These are phyloP conservation scores for Steinernema carpocapsae DNA, from an alignment of 2,888 invertebrate genomes.

Conservation along the genomic window DNA sequence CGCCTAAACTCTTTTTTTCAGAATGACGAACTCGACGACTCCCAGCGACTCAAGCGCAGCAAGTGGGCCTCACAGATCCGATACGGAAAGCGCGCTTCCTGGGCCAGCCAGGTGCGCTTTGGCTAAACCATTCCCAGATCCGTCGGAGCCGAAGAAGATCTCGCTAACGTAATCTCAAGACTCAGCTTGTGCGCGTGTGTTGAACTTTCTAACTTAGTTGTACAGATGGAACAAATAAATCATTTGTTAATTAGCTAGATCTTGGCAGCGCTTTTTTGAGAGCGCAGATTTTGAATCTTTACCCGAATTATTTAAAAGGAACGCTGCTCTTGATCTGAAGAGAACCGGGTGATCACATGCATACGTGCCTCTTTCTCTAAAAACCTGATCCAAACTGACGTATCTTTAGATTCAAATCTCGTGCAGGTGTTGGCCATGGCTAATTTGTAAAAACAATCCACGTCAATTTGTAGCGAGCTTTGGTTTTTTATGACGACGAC, in stretches of 20 bases:
- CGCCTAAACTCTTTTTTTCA: background rate
- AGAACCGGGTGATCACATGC: background rate
- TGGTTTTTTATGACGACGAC: too few species aligned
- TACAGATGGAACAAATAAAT: constrained; percentile 30
- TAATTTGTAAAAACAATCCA: too few species aligned
- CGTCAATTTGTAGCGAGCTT: too few species aligned
- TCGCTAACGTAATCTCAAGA: constrained; percentile 24
- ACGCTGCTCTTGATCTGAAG: background rate
- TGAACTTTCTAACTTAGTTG: constrained; percentile 14
- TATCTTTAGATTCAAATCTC: too few species aligned
- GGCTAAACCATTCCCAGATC: background rate
- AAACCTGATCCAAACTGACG: background rate
- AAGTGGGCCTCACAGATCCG: constrained; percentile 30
- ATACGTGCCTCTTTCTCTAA: background rate
- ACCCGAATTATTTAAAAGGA: background rate
- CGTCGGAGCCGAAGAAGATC: background rate
- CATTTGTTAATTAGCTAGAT: constrained; percentile 23
- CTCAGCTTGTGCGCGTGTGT: constrained; percentile 11
- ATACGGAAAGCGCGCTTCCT: constrained; percentile 26
- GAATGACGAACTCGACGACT: background rate
- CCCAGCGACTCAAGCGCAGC: constrained; percentile 22
- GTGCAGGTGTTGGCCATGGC: too few species aligned
- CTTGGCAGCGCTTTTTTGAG: background rate
- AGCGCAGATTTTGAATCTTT: background rate
- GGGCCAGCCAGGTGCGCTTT: constrained; percentile 27